Base-by-base conservation (phyloP, 2,888 invertebrate genomes). In the Bibio marci region DNA sequence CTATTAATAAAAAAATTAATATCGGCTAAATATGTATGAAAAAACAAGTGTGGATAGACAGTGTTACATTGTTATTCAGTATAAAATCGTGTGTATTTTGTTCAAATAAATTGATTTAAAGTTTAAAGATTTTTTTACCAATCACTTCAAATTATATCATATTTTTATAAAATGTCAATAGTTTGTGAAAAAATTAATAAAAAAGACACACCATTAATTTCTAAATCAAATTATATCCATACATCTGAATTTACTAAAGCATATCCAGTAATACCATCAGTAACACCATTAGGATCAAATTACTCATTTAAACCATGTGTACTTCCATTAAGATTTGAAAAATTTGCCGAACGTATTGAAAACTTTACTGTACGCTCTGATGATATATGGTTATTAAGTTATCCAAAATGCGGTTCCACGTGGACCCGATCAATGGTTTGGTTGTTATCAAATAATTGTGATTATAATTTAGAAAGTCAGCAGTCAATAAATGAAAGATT, bases 341-440 rank as follows among this genome's bases (percentile, higher is more conserved):
- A 30, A 8, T 30, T 13, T 14, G 18, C 7, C 14, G 53, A 45
- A 3, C 33, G 39, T 3, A 52, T 57, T 0, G 44, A 53, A 13
- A 52, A 55, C 5, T 58, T 58, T 25, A 52, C 56, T 38, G 55
- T 58, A 14, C 52, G 55, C 1, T 49, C 51, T 14, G 54, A 54
- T 27, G 59, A 59, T 48, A 53, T 58, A n/a, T 59, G 55, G 53
- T 53, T 59, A 34, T 50, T 57, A 2, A 58, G 59, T 3, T 48
- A 55, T 40, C 52, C 57, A 1, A 59, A 60, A 37, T 56, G 56
- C 40, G 59, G 60, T 35, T 58, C 60, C 33, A 59, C 59, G 33
- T 59, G 59, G 59, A 50, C 55, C 37, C 59, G 60, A 41, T 60
- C 60, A 48, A 51, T 59, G 46, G 48, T 55, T 17, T 60, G 58